Base-by-base conservation (phyloP, 2,888 invertebrate species). In the Hemistola chrysoprasaria region DNA sequence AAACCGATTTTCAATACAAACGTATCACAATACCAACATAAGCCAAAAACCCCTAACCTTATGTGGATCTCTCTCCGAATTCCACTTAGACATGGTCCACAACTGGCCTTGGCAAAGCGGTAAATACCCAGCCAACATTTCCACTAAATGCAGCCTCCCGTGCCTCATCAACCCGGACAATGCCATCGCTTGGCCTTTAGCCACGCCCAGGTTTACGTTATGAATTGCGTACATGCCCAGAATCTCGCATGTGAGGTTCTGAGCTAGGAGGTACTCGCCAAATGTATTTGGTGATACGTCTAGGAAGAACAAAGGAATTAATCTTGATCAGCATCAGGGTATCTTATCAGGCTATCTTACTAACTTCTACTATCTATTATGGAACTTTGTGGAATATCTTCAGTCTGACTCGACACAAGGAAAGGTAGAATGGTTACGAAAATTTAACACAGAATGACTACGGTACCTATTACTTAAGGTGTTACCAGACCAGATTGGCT, bases 131-230 rank as follows among this genome's bases (percentile, higher is more conserved):
- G 79, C 68, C 20, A 87, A 42, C 6, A 78, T 42, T 26, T 83
- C 65, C 34, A 76, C 71, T 6, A 86, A 53, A 1, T 55, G 43
- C 11, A 56, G 11, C 6, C 83, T 65, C 0, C 80, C 85, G 35
- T 80, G 78, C 0, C 56, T 53, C 44, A 62, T 62, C n/a, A 78
- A 51, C 0, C 85, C 84, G 0, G 79, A 66, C 4, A 86, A 25
- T 0, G 80, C 82, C 7, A 82, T n/a, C 0, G 67, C 74, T 31
- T 82, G 71, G 0, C 86, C 85, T 32, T 66, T 75, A 0, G 63
- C 67, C 5, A 86, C n/a, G 0, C 84, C 81, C 1, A 86, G 50
- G 47, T 64, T 65, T 1, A 84, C 42, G 35, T 75, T 59, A 8
- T 59, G 59, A 0, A 81, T 46, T 0, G 47, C 30, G 43, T 62